Conservation (phyloP, 2,888 invertebrate species). For the Cremastinae sp. region DNA sequence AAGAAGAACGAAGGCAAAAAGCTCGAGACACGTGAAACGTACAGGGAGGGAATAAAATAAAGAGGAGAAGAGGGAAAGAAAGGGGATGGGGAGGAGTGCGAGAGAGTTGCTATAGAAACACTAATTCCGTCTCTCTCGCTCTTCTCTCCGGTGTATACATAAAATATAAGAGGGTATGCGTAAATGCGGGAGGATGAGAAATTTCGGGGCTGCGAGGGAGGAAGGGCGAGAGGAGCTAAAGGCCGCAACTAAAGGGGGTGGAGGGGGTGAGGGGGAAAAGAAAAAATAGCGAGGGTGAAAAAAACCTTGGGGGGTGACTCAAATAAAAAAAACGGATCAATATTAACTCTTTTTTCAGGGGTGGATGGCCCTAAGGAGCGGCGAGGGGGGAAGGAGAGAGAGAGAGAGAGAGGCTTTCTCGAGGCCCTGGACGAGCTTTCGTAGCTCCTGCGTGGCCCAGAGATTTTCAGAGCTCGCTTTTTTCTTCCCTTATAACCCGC, state of each 20-base stretch:
- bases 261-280: slow-evolving; percentile 74
- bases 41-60: slow-evolving; percentile 51
- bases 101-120: slow-evolving; percentile 85
- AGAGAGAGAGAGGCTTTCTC: slow-evolving; percentile 31
- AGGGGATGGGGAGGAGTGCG: slow-evolving; percentile 67
- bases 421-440: slow-evolving; percentile 59
- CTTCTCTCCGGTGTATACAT: slow-evolving; percentile 37
- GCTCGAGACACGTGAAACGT: slow-evolving; percentile 64
- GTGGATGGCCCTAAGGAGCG: slow-evolving; percentile 73
- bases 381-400: slow-evolving; percentile 12
- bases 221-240: slow-evolving; percentile 37
- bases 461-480: slow-evolving; percentile 46
- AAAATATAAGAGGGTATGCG: neutral
- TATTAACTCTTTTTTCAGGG: slow-evolving; percentile 85
- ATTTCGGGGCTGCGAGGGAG: slow-evolving; percentile 30
- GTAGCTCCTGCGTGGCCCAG: slow-evolving; percentile 43
- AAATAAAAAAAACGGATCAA: slow-evolving; percentile 86
- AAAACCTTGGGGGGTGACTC: slow-evolving; percentile 84
- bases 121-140: slow-evolving; percentile 81
- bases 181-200: slow-evolving; percentile 38
- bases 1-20: slow-evolving; percentile 17
- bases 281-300: slow-evolving; percentile 83
- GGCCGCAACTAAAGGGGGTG: too few relatives aligned
- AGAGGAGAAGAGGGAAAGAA: slow-evolving; percentile 50
- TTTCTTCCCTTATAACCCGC: slow-evolving; percentile 19